phyloP scores from a whole-genome alignment of 2,797 vertebrate genomes.

The Urosaurus nigricauda region DNA sequence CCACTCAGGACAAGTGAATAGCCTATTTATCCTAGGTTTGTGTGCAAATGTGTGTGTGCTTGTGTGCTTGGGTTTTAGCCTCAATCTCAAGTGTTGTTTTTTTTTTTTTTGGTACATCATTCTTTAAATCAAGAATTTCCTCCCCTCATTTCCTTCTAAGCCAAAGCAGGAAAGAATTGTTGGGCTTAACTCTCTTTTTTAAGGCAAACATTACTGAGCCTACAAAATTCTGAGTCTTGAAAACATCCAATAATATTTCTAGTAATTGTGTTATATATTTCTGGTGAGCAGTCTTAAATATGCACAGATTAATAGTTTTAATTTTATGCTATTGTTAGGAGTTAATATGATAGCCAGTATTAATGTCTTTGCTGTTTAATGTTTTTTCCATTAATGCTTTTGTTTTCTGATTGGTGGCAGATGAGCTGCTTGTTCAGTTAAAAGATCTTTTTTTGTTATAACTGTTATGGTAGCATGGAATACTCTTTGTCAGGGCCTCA shows the following conservation, averaged over 20 bases:
- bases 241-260: not conserved
- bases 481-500: not conserved
- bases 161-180: not conserved
- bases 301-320: not conserved
- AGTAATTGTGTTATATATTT: not conserved
- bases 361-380: not conserved
- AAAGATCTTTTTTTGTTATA: too few species aligned
- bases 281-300: not conserved
- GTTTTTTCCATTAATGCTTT: not conserved
- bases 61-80: too few species aligned
- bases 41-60: not conserved
- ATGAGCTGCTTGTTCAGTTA: not conserved
- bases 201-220: not conserved
- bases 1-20: too few species aligned
- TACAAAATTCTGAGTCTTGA: not conserved
- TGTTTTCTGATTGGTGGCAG: not conserved
- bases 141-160: not conserved
- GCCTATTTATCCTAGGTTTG: too few species aligned
- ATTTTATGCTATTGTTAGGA: not conserved
- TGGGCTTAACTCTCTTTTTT: not conserved
- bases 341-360: not conserved
- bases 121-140: not conserved
- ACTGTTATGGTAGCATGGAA: not conserved
- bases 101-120: too few species aligned
- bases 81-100: too few species aligned